Evolutionary conservation across 53 echinoderm and acorn worm genomes (phyloP).

Genomic region (Holothuria scabra): DNA sequence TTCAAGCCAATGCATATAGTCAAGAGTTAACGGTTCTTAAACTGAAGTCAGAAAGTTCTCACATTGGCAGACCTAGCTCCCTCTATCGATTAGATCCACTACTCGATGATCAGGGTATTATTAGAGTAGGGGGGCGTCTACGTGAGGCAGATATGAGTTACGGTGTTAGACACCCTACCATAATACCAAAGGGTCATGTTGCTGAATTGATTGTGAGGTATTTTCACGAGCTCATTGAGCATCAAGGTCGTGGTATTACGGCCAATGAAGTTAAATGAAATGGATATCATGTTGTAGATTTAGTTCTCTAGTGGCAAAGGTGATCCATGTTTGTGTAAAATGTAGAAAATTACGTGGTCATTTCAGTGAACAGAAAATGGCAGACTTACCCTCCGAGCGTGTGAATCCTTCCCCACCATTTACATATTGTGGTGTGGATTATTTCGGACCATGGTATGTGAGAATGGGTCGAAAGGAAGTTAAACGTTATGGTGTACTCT

Average conservation of each 20-base stretch:
- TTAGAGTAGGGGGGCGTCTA: constrained; percentile 26
- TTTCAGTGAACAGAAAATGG: constrained; percentile 5
- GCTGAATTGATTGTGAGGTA: constrained; percentile 28
- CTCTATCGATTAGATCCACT: background rate
- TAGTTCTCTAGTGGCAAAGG: no score
- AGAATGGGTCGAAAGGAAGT: constrained; percentile 56
- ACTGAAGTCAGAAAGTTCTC: no score
- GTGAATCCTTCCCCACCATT: constrained; percentile 35
- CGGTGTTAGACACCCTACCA: constrained; percentile 33
- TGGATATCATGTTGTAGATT: constrained; percentile 38
- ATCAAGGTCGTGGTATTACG: constrained; percentile 28
- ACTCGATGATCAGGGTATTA: background rate
- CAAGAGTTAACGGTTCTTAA: no score
- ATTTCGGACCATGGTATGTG: constrained; percentile 49
- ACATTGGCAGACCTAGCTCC: background rate
- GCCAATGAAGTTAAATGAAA: background rate
- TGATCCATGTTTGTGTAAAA: constrained; percentile 10
- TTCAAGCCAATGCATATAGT: background rate
- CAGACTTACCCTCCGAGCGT: constrained; percentile 46
- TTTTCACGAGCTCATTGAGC: constrained; percentile 25
- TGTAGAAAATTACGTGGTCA: constrained; percentile 32
- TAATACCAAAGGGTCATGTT: constrained; percentile 27
- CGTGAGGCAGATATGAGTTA: constrained; percentile 4
- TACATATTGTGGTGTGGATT: no score
- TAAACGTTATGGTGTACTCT: no score